Base-by-base conservation (phyloP, 1,140 invertebrate species). In the Wasmannia auropunctata region DNA sequence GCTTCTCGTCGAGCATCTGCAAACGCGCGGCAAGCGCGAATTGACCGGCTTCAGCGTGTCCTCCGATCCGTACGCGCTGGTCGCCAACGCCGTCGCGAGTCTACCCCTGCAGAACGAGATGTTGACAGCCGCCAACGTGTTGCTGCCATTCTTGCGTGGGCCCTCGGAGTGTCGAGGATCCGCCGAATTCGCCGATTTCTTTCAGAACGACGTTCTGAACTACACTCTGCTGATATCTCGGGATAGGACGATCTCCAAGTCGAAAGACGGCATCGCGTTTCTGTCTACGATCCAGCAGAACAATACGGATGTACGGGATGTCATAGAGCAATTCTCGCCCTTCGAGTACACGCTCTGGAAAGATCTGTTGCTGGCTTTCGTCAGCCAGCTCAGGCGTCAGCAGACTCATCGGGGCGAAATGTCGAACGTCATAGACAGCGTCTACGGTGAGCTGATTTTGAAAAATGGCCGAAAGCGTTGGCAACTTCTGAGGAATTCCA, bases 381-480 rank as follows among this genome's bases (percentile, higher is more conserved):
- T 86, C 16, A 62, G 86, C 16, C 72, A 58, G 43, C 46, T 87
- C 16, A 77, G 84, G 14, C 86, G 84, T 86, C 46, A 79, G 3
- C 69, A 79, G 10, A 1, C 10, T 51, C 28, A 58, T 37, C 34
- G n/a, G 6, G 16, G n/a, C n/a, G 3, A 28, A 22, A 0, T 85
- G 8, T 75, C 81, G 2, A 49, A 76, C 3, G 7, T 75, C 2
- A 5, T 87, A 8, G 49, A 87, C 6, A 54, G 25, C 1, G 40
- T 77, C 14, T 86, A 86, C n/a, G 74, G 70, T 16, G 34, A 77
- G 16, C 8, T 86, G 3, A 49, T 86, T 65, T 19, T 76, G 34
- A 56, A 7, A 56, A 60, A 65, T 3, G 7, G 2, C 14, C 46
- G 22, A 8, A 79, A 67, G 0, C 28, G 63, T 34, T 51, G 62